Evolutionary conservation across 1,140 invertebrate species (phyloP), one percentile per base, ranked within the genome.

Genomic region (Amyelois transitella): DNA sequence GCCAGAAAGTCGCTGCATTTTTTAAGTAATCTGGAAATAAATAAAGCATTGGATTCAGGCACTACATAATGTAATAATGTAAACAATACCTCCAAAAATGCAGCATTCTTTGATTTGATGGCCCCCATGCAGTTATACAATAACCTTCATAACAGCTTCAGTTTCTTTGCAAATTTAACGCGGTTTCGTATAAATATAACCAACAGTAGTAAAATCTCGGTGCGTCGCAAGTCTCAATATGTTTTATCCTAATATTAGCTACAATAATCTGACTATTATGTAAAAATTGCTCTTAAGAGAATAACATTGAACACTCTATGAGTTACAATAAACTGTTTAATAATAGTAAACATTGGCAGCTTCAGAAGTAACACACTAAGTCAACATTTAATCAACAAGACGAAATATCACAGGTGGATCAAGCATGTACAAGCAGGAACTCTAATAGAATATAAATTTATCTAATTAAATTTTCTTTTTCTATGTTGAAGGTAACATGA

Each of bases 401-500:
- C 58, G 59, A 69, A 81, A 69, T 88, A 88, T 88, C 85, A 86
- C 85, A 88, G 85, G 79, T 76, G 67, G 72, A 76, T 75, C 58
- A 79, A 88, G 81, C 81, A 72, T 73, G 60, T 66, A 80, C 71
- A 82, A 81, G 76, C 82, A 84, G 82, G 81, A 85, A 81, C 76
- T 81, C 81, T 84, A 85, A 75, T 69, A 75, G 68, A 75, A 67
- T 14, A 21, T 56, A 71, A 62, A 67, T 51, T 69, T 58, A 25
- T 45, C 45, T 62, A 67, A 67, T 62, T 55, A 55, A 50, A 43
- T 60, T 57, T 58, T 55, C 43, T 55, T 51, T 63, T 60, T 60
- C 52, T 72, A 67, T 64, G 58, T 20, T 70, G n/a, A 60, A 57
- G 51, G 73, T 64, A 62, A 53, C 55, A 53, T 44, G 22, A 18